Base-by-base conservation (phyloP, 2,888 invertebrate species). In the Linyphia triangularis region DNA sequence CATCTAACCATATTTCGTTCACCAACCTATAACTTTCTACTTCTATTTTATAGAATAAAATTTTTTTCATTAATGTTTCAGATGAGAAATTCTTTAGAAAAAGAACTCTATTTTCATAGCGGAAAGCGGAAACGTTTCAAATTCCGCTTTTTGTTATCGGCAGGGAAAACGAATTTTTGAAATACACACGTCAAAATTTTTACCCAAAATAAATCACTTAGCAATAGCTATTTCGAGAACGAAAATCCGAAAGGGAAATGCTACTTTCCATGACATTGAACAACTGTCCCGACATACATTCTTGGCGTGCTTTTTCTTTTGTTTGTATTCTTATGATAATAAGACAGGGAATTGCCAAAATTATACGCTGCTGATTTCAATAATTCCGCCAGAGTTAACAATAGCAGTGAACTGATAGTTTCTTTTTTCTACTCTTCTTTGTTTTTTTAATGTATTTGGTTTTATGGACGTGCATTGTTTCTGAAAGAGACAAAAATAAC, bases 211-310 rank as follows among this genome's bases (percentile, higher is more conserved):
- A 33, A 33, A 33, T 6, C 33, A 33, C 33, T 9, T 9, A 4
- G 33, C 33, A 6, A 9, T 33, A 33, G 33, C 33, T 33, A 33
- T 33, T 33, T 33, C 9, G 33, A 33, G 33, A 33, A 33, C 5
- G 19, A 10, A 19, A 63, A 33, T 7, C 30, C 3, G n/a, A 19
- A 69, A 22, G 16, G 40, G 40, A 40, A 69, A 69, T 24, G n/a
- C 9, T 4, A 40, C 22, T 43, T 10, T 10, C n/a, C 70, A 24
- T 70, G 70, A 70, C 70, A 70, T 22, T 70, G 70, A 70, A 70
- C 10, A 1, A 40, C 13, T 22, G 13, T 24, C 33, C 13, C 24
- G 22, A 16, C 26, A 24, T 26, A 19, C 43, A 70, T 70, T 33
- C 40, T n/a, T 0, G 9, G 13, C 70, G 9, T 24, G 2, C 26